Conservation (phyloP, 2,113 vertebrate genomes). For the Prionailurus viverrinus region DNA sequence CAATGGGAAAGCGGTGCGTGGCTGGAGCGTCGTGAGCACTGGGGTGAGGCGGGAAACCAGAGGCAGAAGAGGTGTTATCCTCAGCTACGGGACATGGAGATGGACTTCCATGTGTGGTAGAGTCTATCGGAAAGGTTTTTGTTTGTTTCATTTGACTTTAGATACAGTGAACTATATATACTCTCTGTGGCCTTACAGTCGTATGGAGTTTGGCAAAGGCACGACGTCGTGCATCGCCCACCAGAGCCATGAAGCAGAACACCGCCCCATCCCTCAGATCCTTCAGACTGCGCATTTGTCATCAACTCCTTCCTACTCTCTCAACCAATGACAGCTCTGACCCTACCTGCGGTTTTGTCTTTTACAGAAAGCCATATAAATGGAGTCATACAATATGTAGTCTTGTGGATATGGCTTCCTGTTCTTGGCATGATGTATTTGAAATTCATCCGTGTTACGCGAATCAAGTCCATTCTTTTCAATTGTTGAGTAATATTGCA, state of each 20-base stretch:
- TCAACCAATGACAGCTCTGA: neutral
- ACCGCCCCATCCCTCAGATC: neutral
- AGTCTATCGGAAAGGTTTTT: neutral
- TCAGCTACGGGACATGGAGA: neutral
- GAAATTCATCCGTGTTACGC: neutral
- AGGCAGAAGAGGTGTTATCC: neutral
- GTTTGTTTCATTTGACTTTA: neutral
- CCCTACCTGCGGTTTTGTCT: neutral
- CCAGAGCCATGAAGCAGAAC: neutral
- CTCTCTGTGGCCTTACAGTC: neutral
- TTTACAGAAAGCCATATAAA: neutral
- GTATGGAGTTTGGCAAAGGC: neutral
- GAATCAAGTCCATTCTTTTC: neutral
- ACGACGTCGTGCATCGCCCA: neutral
- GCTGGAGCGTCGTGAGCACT: neutral
- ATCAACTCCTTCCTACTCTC: neutral
- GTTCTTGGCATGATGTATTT: neutral
- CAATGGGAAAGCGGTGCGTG: neutral
- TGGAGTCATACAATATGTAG: neutral
- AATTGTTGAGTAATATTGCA: neutral
- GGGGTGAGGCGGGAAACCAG: neutral
- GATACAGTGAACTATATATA: neutral
- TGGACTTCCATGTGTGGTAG: neutral
- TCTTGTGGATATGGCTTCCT: neutral
- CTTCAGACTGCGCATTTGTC: neutral